phyloP scores from a whole-genome alignment of 1,140 invertebrate species.

The Drosophila willistoni region DNA sequence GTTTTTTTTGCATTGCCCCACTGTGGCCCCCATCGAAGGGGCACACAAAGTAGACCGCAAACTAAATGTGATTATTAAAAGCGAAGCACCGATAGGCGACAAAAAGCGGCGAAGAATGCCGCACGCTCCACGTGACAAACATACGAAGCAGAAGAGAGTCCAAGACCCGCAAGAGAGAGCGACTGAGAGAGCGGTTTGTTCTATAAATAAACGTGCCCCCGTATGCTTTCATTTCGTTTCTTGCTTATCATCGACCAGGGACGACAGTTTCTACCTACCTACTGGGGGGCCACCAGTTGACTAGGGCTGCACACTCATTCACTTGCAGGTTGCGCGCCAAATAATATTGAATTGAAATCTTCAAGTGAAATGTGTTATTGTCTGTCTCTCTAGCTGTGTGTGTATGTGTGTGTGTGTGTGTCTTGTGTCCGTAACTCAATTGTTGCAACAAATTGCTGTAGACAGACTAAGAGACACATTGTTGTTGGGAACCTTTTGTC shows the following conservation, averaged over 20 bases:
- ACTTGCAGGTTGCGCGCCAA: neutral
- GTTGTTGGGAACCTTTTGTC: constrained; percentile 21
- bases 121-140: constrained; percentile 61
- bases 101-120: constrained; percentile 14
- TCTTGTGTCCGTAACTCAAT: constrained; percentile 24
- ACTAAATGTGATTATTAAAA: constrained; percentile 75
- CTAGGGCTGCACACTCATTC: neutral
- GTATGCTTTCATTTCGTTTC: constrained; percentile 38
- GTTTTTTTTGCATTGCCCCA: constrained; percentile 30
- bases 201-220: constrained; percentile 19
- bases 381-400: neutral
- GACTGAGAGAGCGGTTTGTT: constrained; percentile 11
- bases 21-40: constrained; percentile 34
- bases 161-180: neutral
- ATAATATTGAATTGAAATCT: constrained; percentile 8
- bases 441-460: constrained; percentile 12
- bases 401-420: neutral
- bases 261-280: neutral
- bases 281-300: neutral
- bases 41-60: constrained; percentile 57
- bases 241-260: constrained; percentile 12
- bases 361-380: constrained; percentile 5
- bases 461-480: constrained; percentile 10
- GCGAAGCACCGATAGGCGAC: constrained; percentile 54
- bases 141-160: constrained; percentile 39